These are phyloP conservation scores for Sigmodon hispidus DNA, from an alignment of 2,113 vertebrate genomes.

Conservation along the genomic window DNA sequence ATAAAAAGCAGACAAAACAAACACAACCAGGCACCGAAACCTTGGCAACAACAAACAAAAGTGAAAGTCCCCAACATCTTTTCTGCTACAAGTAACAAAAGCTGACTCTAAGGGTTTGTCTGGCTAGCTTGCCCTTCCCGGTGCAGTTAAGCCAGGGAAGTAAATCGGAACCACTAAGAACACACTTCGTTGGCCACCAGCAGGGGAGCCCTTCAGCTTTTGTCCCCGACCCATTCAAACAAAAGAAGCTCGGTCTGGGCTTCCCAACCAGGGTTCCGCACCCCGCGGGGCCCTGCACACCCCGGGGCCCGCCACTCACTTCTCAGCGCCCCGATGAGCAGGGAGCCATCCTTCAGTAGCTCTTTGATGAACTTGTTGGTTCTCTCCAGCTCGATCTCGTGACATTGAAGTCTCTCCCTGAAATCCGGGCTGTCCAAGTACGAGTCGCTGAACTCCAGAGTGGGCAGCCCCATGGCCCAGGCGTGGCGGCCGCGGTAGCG, in stretches of 20 bases:
- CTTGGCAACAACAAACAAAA: neutral
- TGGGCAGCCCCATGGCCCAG: constrained; percentile 93
- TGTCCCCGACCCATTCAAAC: constrained; percentile 84
- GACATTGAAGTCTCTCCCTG: constrained; percentile 96
- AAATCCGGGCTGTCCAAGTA: constrained; percentile 98
- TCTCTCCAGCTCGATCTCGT: constrained; percentile 96
- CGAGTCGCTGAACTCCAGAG: constrained; percentile 98
- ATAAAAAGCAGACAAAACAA: neutral
- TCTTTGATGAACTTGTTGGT: constrained; percentile 99
- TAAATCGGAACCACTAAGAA: constrained; percentile 32
- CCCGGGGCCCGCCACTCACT: constrained; percentile 87
- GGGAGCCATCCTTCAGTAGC: constrained; percentile 96
- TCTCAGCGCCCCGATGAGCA: constrained; percentile 94
- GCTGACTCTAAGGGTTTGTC: neutral
- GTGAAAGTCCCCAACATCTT: neutral
- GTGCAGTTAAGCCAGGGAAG: neutral
- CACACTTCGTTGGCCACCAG: constrained; percentile 78
- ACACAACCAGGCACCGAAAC: neutral
- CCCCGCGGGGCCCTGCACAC: neutral
- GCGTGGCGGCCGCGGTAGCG: neutral
- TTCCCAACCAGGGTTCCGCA: neutral
- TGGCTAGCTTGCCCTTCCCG: neutral
- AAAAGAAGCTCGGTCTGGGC: constrained; percentile 80
- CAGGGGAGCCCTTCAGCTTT: constrained; percentile 84
- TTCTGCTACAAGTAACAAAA: neutral